These are phyloP conservation scores for Eristalinus aeneus DNA, from an alignment of 2,888 invertebrate genomes.

Conservation along the genomic window DNA sequence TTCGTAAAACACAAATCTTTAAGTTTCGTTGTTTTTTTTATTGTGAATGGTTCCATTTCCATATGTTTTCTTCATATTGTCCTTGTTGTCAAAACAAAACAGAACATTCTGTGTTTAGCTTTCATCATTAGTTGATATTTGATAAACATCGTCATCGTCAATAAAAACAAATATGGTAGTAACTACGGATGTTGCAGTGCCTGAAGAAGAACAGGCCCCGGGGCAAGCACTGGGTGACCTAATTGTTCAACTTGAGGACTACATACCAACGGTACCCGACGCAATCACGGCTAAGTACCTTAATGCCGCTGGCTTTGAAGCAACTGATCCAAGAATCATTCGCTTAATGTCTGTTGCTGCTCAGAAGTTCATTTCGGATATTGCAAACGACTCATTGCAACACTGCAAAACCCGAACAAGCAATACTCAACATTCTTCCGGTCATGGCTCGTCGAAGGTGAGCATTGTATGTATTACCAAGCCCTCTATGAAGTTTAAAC, in stretches of 20 bases:
- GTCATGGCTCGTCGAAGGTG: conserved; percentile 83
- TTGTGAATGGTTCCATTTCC: background rate
- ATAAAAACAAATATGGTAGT: conserved; percentile 36
- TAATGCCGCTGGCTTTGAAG: conserved; percentile 94
- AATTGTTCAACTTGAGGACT: conserved; percentile 95
- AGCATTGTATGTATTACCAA: background rate
- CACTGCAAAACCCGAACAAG: conserved; percentile 96
- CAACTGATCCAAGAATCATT: conserved; percentile 94
- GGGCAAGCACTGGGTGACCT: conserved; percentile 94
- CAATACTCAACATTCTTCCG: conserved; percentile 84
- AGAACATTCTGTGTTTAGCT: background rate
- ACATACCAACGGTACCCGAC: conserved; percentile 95
- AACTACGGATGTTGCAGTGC: conserved; percentile 31
- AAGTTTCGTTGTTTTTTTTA: background rate
- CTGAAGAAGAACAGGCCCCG: conserved; percentile 57
- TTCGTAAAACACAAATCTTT: too few species aligned
- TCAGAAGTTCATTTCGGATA: conserved; percentile 98
- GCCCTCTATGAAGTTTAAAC: background rate
- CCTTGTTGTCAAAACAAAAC: background rate
- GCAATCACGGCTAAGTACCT: conserved; percentile 91
- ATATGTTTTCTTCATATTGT: background rate
- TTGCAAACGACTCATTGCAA: conserved; percentile 97
- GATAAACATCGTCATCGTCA: background rate
- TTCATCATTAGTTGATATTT: background rate
- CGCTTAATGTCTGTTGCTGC: conserved; percentile 96